These are phyloP conservation scores for Dasysyrphus albostriatus DNA, from an alignment of 2,888 invertebrate species.

Conservation along the genomic window DNA sequence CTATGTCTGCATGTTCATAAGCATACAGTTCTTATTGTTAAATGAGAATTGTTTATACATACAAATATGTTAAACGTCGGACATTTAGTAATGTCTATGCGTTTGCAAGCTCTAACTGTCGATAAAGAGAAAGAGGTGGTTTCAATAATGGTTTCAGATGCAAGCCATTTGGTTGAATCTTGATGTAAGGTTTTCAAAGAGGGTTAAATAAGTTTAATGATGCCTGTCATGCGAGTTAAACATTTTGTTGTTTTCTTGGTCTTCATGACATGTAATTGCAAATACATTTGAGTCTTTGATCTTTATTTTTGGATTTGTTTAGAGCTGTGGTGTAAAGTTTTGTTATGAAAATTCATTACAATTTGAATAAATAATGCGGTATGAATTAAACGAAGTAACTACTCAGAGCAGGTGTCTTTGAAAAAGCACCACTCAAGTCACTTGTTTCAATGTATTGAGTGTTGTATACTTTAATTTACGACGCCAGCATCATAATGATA, in stretches of 20 bases:
- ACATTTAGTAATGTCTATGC: conserved; percentile 15
- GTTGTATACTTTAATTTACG: no score
- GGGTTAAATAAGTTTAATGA: conserved; percentile 12
- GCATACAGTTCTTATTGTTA: background rate
- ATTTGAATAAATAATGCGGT: background rate
- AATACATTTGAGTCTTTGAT: conserved; percentile 2
- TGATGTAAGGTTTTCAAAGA: background rate
- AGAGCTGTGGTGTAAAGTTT: background rate
- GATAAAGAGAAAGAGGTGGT: conserved; percentile 1
- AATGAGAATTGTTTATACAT: background rate
- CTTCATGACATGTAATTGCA: conserved; percentile 12
- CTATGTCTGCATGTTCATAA: background rate
- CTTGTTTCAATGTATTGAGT: no score
- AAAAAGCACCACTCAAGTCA: no score
- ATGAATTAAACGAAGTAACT: no score
- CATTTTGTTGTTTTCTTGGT: conserved; percentile 17
- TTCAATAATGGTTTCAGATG: conserved; percentile 8
- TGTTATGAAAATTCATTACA: background rate
- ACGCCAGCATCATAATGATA: no score
- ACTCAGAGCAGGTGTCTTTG: no score
- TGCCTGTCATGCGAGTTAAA: conserved; percentile 14
- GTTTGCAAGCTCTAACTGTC: conserved; percentile 3
- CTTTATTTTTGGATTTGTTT: background rate
- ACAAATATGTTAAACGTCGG: background rate
- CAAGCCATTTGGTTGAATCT: conserved; percentile 9